A percentile compares a stretch with the other conserved stretches of the same genome.
Evolutionary conservation across 2,113 vertebrate genomes (phyloP).

Genomic region (Clarias magur): DNA sequence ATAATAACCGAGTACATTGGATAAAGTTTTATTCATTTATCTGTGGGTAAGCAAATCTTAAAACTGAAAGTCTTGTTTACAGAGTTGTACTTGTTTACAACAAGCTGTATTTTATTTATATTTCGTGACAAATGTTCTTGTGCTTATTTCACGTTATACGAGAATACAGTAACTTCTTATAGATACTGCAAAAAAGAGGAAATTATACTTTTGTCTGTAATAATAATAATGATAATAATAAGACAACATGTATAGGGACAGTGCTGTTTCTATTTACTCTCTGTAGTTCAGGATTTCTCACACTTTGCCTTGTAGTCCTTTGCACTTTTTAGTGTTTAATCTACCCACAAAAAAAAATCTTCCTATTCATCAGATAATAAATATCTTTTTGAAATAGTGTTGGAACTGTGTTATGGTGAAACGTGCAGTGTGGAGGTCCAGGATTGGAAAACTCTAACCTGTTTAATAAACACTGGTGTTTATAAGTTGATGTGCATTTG

Average conservation of each 20-base stretch:
- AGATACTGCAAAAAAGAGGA: neutral
- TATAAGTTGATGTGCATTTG: neutral
- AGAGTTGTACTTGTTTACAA: neutral
- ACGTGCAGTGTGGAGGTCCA: neutral
- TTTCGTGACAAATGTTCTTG: neutral
- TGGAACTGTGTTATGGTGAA: neutral
- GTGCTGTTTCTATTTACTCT: neutral
- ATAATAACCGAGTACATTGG: neutral
- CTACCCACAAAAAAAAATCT: neutral
- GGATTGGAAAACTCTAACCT: neutral
- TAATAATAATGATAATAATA: too few relatives aligned
- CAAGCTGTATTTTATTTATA: slow-evolving; percentile 5
- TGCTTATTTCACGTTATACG: neutral
- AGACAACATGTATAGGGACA: neutral
- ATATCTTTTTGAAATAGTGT: neutral
- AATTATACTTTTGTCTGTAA: neutral
- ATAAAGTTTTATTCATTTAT: neutral
- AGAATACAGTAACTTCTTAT: neutral
- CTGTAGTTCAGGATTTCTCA: neutral
- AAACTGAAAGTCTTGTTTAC: neutral
- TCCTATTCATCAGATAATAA: neutral
- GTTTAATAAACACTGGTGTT: neutral
- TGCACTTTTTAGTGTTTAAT: slow-evolving; percentile 13
- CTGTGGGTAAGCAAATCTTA: neutral
- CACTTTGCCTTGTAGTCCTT: neutral